Conservation (phyloP, 2,113 vertebrate species). For the Oenanthe melanoleuca region DNA sequence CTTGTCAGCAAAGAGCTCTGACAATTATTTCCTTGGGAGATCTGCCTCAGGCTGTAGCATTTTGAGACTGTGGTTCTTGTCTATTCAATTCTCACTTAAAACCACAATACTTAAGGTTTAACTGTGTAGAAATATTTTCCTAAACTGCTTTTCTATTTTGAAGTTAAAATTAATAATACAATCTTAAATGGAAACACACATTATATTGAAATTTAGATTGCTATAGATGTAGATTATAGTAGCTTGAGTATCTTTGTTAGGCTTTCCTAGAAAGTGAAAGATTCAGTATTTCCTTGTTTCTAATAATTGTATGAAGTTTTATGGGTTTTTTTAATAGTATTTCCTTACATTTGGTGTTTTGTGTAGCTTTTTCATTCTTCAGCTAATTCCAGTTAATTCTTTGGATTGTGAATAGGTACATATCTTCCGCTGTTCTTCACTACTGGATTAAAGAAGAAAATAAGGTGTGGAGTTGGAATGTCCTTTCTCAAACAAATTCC, state of each 20-base stretch:
- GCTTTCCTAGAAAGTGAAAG: not conserved
- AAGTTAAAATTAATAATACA: not conserved
- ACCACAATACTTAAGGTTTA: not conserved
- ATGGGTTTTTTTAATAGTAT: not conserved
- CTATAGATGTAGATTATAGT: not conserved
- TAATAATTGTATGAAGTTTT: not conserved
- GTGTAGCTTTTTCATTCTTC: not conserved
- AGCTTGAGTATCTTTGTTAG: not conserved
- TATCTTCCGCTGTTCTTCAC: not conserved
- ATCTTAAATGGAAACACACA: not conserved
- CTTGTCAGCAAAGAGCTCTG: not conserved
- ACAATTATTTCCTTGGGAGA: constrained; percentile 13
- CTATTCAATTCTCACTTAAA: not conserved
- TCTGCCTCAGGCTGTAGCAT: not conserved
- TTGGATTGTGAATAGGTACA: not conserved
- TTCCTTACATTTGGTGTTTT: not conserved
- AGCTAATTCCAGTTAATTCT: not conserved
- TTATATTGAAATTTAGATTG: not conserved
- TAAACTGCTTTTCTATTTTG: not conserved
- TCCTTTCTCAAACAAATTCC: not conserved
- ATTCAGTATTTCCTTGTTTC: not conserved
- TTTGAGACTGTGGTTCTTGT: not conserved
- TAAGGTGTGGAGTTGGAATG: not conserved
- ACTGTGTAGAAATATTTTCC: not conserved
- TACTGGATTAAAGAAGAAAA: not conserved